A percentile compares a stretch with the other conserved stretches of the same genome.
Conservation (phyloP, 1,140 invertebrate genomes). For the Drosophila watanabei region DNA sequence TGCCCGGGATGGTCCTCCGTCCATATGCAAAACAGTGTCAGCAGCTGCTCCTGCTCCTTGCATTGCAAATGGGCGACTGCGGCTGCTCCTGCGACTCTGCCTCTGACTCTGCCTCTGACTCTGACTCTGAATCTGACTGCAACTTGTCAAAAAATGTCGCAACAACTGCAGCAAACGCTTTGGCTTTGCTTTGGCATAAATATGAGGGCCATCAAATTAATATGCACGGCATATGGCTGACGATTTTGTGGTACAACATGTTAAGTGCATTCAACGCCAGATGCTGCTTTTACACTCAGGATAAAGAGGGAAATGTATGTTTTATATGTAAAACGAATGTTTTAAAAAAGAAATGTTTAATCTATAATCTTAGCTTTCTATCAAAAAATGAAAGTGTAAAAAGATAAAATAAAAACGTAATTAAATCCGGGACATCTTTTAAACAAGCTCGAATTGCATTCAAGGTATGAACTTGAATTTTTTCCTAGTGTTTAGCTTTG, state of each 20-base stretch:
- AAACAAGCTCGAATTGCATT: too few species aligned
- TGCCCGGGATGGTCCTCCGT: slow-evolving; percentile 45
- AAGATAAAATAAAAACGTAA: too few species aligned
- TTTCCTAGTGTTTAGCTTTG: slow-evolving; percentile 18
- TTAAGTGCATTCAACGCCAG: slow-evolving; percentile 76
- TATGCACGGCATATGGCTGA: slow-evolving; percentile 82
- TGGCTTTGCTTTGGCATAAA: slow-evolving; percentile 80
- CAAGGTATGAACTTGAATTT: neutral
- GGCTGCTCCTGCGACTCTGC: neutral
- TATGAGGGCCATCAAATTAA: slow-evolving; percentile 84
- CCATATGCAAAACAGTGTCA: slow-evolving; percentile 78
- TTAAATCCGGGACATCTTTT: too few species aligned
- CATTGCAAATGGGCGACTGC: slow-evolving; percentile 56
- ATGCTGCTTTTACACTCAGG: slow-evolving; percentile 14
- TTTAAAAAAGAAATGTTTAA: too few species aligned
- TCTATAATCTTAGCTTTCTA: too few species aligned
- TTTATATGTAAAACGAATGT: too few species aligned
- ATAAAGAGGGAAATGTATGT: neutral
- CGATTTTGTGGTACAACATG: slow-evolving; percentile 83
- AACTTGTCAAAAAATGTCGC: slow-evolving; percentile 83
- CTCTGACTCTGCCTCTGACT: slow-evolving; percentile 1
- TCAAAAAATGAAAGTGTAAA: too few species aligned
- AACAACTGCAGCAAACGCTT: slow-evolving; percentile 51
- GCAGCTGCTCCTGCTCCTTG: slow-evolving; percentile 54
- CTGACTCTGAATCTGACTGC: slow-evolving; percentile 52